A percentile compares a stretch with the other conserved stretches of the same genome.
These are phyloP conservation scores for Avahi laniger DNA, from an alignment of 2,797 vertebrate genomes.

Conservation along the genomic window DNA sequence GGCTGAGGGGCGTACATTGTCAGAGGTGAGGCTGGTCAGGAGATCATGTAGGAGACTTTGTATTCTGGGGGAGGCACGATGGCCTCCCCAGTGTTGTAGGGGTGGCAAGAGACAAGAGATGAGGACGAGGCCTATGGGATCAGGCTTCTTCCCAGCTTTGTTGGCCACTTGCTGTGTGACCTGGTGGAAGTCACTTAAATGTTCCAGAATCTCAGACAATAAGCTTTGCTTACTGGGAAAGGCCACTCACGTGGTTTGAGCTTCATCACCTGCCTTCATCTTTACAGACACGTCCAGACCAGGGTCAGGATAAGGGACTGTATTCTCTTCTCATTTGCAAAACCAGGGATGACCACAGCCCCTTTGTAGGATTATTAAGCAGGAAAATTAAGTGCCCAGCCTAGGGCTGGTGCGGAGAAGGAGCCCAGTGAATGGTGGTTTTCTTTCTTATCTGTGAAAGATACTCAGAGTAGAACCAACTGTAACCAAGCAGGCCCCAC, in stretches of 20 bases:
- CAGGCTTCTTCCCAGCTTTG: background rate
- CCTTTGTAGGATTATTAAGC: background rate
- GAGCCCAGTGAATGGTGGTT: background rate
- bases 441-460: background rate
- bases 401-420: background rate
- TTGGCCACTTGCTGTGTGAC: background rate
- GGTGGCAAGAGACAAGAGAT: background rate
- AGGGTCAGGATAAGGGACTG: background rate
- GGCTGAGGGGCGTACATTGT: background rate
- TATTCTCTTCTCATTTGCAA: background rate
- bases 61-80: accelerated
- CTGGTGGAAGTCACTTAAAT: background rate
- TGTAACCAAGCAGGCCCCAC: background rate
- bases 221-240: background rate
- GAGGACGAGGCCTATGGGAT: background rate
- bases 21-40: background rate
- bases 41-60: background rate
- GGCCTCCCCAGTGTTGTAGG: background rate
- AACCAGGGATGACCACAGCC: background rate
- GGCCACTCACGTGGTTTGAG: background rate
- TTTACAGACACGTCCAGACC: background rate
- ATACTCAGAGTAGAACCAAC: background rate
- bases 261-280: background rate
- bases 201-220: background rate
- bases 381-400: background rate